Conservation (phyloP, 2,797 vertebrate species). For the Danio albolineatus region DNA sequence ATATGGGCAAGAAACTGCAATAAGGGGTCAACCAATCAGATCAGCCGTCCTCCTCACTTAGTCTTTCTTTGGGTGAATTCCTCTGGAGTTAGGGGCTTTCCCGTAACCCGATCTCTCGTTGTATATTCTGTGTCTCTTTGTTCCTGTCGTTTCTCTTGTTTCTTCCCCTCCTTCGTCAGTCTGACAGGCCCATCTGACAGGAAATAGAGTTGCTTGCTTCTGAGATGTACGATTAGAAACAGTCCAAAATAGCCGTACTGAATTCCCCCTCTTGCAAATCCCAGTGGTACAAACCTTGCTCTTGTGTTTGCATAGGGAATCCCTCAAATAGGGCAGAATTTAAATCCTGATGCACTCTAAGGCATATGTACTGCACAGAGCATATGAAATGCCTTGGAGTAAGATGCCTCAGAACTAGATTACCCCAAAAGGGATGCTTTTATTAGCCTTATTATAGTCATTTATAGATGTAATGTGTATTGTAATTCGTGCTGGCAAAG, state of each 20-base stretch:
- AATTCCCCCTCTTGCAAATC: conserved; percentile 64
- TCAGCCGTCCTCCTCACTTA: conserved; percentile 25
- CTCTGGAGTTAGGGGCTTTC: conserved; percentile 55
- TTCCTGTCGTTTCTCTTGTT: conserved; percentile 56
- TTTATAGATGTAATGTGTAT: too few relatives aligned
- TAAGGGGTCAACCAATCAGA: conserved; percentile 59
- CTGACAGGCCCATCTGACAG: conserved; percentile 74
- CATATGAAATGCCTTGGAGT: too few relatives aligned
- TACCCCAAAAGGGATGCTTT: too few relatives aligned
- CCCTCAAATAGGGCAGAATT: too few relatives aligned
- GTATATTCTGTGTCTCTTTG: conserved; percentile 47
- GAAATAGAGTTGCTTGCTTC: conserved; percentile 78
- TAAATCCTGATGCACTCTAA: conserved; percentile 10
- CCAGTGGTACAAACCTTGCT: conserved; percentile 14
- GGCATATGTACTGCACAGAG: neutral
- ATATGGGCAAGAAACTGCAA: conserved; percentile 8
- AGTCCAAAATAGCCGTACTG: conserved; percentile 73
- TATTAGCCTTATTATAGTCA: too few relatives aligned
- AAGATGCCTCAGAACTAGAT: too few relatives aligned
- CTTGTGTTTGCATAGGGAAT: conserved; percentile 7
- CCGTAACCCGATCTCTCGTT: conserved; percentile 58
- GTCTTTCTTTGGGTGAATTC: conserved; percentile 24
- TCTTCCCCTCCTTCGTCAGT: conserved; percentile 17
- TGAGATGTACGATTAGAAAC: conserved; percentile 71
- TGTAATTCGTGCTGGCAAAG: too few relatives aligned